Evolutionary conservation across 1,140 invertebrate species (phyloP).

Genomic region (Saccostrea echinata): DNA sequence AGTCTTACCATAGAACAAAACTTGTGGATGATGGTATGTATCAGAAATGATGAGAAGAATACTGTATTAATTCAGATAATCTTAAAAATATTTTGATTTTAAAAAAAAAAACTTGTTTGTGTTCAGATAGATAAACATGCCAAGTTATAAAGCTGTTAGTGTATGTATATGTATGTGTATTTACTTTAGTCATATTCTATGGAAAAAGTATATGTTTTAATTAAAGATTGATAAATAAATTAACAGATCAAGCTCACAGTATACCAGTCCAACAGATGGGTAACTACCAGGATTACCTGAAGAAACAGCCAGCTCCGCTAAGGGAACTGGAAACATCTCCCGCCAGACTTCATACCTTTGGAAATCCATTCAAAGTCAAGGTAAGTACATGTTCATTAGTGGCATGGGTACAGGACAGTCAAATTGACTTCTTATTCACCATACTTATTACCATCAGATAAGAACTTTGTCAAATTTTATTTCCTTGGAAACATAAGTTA

Average conservation of each 20-base stretch:
- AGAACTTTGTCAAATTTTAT: too few species aligned
- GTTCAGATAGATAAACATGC: too few species aligned
- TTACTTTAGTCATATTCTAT: too few species aligned
- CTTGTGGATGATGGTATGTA: constrained; percentile 84
- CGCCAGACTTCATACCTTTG: constrained; percentile 98
- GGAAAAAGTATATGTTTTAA: too few species aligned
- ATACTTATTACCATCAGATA: too few species aligned
- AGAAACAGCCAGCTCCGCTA: constrained; percentile 93
- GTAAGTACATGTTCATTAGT: constrained; percentile 54
- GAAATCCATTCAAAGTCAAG: constrained; percentile 97
- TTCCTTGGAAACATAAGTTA: too few species aligned
- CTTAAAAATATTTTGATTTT: too few species aligned
- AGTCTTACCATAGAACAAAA: constrained; percentile 82
- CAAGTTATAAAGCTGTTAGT: too few species aligned
- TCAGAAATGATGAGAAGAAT: too few species aligned
- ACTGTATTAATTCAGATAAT: too few species aligned
- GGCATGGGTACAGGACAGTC: background rate
- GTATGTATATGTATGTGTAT: too few species aligned
- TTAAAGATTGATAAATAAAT: background rate
- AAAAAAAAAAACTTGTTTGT: too few species aligned
- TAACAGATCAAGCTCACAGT: constrained; percentile 92
- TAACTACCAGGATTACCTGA: constrained; percentile 99
- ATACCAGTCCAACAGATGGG: constrained; percentile 99
- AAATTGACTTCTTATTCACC: background rate
- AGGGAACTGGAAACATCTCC: constrained; percentile 96